These are phyloP conservation scores for Microcebus ravelobensis DNA, from an alignment of 2,113 vertebrate genomes.

Conservation along the genomic window DNA sequence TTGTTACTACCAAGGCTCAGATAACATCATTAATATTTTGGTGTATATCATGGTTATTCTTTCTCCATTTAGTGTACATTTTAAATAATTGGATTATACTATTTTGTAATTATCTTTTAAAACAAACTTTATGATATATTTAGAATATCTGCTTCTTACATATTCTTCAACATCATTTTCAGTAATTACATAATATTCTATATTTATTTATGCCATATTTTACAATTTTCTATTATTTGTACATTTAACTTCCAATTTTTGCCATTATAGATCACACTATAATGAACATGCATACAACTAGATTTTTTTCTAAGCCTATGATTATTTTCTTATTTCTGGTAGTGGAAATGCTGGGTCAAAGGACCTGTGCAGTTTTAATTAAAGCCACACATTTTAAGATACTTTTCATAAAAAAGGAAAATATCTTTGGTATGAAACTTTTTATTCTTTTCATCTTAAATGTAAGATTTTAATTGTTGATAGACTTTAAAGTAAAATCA, in stretches of 20 bases:
- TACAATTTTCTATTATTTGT: neutral
- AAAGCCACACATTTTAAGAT: neutral
- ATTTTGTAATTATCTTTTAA: conserved; percentile 48
- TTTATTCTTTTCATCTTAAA: neutral
- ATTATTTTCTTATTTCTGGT: conserved; percentile 8
- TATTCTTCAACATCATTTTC: conserved; percentile 15
- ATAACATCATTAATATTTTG: conserved; percentile 9
- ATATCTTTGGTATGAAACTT: neutral
- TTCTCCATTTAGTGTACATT: neutral
- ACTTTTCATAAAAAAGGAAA: neutral
- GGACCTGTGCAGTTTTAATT: neutral
- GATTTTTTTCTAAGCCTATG: neutral
- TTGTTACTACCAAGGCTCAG: neutral
- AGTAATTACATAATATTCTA: neutral
- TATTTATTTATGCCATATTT: conserved; percentile 6
- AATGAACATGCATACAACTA: neutral
- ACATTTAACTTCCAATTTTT: conserved; percentile 1
- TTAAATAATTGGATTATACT: conserved; percentile 19
- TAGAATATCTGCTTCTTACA: neutral
- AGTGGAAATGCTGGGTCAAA: conserved; percentile 12
- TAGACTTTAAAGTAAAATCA: conserved; percentile 23
- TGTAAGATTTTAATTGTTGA: conserved; percentile 32
- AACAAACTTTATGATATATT: neutral
- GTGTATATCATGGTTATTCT: neutral
- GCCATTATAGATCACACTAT: neutral